These are phyloP conservation scores for Hycleus cichorii DNA, from an alignment of 1,140 invertebrate genomes.

Conservation along the genomic window DNA sequence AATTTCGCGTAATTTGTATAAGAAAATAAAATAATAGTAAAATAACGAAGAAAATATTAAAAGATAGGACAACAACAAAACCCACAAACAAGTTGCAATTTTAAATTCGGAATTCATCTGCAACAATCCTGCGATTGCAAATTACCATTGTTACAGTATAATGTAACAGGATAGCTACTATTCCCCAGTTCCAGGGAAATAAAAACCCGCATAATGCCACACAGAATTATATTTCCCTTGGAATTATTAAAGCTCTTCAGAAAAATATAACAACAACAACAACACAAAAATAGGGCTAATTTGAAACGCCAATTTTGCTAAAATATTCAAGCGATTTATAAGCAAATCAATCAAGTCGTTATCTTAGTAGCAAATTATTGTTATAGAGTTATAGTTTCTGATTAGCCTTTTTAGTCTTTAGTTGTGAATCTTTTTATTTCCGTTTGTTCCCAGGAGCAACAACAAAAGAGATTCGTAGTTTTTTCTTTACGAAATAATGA, in stretches of 20 bases:
- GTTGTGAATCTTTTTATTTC: too few species aligned
- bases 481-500: too few species aligned
- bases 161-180: slow-evolving; percentile 14
- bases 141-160: slow-evolving; percentile 21
- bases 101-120: slow-evolving; percentile 21
- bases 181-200: slow-evolving; percentile 2
- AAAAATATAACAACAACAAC: slow-evolving; percentile 13
- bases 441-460: too few species aligned
- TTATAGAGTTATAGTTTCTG: too few species aligned
- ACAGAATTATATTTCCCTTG: slow-evolving; percentile 19
- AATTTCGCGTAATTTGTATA: not conserved
- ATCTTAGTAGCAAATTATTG: too few species aligned
- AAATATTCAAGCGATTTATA: not conserved
- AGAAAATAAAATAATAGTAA: not conserved
- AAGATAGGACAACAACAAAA: too few species aligned
- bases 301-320: slow-evolving; percentile 23
- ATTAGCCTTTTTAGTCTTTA: too few species aligned
- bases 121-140: slow-evolving; percentile 13
- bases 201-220: slow-evolving; percentile 20
- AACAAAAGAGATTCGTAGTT: too few species aligned
- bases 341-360: too few species aligned
- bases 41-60: too few species aligned
- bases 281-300: slow-evolving; percentile 3
- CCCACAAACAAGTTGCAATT: slow-evolving; percentile 16
- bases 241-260: slow-evolving; percentile 22